phyloP scores from a whole-genome alignment of 1,140 invertebrate species.

The Listronotus oregonensis region DNA sequence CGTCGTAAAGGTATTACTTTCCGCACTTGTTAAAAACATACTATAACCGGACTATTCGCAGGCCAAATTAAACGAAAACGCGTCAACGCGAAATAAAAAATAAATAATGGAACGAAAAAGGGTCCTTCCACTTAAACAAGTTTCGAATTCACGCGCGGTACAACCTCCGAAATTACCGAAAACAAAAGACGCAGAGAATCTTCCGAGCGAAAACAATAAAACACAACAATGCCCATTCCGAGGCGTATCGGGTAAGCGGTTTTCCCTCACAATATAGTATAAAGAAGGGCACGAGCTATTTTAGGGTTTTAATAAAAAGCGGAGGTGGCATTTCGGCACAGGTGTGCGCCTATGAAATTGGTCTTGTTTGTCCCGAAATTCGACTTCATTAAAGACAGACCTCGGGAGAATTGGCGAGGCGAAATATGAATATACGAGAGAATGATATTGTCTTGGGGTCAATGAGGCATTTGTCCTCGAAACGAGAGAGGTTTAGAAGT shows the following conservation, averaged over 20 bases:
- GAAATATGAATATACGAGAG: too few relatives aligned
- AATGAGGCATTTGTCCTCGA: too few relatives aligned
- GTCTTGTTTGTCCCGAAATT: slow-evolving; percentile 11
- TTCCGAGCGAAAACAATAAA: slow-evolving; percentile 3
- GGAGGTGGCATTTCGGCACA: slow-evolving; percentile 7
- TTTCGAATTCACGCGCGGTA: slow-evolving; percentile 2
- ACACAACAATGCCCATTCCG: slow-evolving; percentile 11
- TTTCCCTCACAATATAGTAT: background rate
- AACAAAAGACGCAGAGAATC: slow-evolving; percentile 3
- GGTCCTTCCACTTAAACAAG: slow-evolving; percentile 6
- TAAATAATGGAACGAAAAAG: background rate
- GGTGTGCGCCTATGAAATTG: slow-evolving; percentile 8
- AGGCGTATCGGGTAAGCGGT: slow-evolving; percentile 7
- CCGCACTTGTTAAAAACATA: too few relatives aligned
- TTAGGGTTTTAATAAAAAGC: slow-evolving; percentile 10
- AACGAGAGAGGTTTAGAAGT: too few relatives aligned
- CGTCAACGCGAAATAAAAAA: too few relatives aligned
- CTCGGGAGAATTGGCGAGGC: too few relatives aligned
- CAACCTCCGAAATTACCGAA: slow-evolving; percentile 10
- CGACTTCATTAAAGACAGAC: slow-evolving; percentile 9
- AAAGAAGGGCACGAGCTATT: background rate
- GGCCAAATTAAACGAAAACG: too few relatives aligned
- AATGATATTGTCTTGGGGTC: too few relatives aligned
- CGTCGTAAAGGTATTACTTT: too few relatives aligned
- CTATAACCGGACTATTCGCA: too few relatives aligned